Conservation (phyloP, 64 coral and sea anemone genomes). For the Porites australiensis region DNA sequence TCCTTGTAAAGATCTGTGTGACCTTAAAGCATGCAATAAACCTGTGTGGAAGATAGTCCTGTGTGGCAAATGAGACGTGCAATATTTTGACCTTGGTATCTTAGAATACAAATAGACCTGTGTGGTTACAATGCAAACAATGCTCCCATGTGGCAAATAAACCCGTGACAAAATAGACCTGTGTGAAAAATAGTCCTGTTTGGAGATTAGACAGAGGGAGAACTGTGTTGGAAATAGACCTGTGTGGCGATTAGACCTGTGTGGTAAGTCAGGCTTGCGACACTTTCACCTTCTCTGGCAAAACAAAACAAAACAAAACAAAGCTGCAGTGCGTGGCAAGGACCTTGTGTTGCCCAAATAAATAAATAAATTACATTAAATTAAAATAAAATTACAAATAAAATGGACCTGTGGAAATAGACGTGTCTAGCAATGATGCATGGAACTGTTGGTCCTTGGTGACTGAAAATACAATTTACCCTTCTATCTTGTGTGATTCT, state of each 20-base stretch:
- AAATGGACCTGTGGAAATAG: too few relatives aligned
- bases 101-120: neutral
- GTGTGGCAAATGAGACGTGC: neutral
- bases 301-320: neutral
- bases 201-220: neutral
- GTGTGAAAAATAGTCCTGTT: neutral
- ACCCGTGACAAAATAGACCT: slow-evolving; percentile 6
- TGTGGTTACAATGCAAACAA: neutral
- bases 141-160: neutral
- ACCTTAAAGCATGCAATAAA: slow-evolving; percentile 19
- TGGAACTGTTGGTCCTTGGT: too few relatives aligned
- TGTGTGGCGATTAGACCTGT: slow-evolving; percentile 1
- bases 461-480: too few relatives aligned
- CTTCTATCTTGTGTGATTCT: too few relatives aligned
- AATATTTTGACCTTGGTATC: slow-evolving; percentile 18
- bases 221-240: neutral
- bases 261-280: neutral
- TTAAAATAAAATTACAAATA: too few relatives aligned
- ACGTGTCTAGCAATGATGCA: too few relatives aligned
- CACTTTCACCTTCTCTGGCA: slow-evolving; percentile 11
- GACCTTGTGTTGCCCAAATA: too few relatives aligned
- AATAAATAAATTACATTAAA: too few relatives aligned
- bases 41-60: slow-evolving; percentile 25
- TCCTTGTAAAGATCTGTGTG: slow-evolving; percentile 16
- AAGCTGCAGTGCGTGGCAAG: too few relatives aligned